phyloP scores from a whole-genome alignment of 2,888 invertebrate species.

The Agrochola circellaris region DNA sequence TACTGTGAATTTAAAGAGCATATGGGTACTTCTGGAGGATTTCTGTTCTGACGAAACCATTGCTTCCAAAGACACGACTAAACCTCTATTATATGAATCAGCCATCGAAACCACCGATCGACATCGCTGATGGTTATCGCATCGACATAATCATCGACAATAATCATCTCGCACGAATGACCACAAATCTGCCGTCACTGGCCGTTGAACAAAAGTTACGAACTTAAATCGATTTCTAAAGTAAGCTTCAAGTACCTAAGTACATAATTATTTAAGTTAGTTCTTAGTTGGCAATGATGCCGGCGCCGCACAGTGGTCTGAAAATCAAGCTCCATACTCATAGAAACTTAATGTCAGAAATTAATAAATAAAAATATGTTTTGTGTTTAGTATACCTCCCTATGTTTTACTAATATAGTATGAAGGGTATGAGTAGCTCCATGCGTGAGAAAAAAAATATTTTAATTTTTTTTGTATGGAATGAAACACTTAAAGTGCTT shows the following conservation, averaged over 20 bases:
- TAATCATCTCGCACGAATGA: conserved; percentile 43
- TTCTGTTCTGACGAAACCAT: not conserved
- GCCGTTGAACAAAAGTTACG: not conserved
- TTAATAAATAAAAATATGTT: too few relatives aligned
- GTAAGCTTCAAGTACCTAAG: not conserved
- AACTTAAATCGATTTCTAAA: conserved; percentile 24
- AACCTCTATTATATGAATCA: not conserved
- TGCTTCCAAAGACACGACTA: not conserved
- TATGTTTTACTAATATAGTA: too few relatives aligned
- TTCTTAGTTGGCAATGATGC: not conserved
- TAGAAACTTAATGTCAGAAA: too few relatives aligned
- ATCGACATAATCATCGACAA: conserved; percentile 23
- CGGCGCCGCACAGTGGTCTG: too few relatives aligned
- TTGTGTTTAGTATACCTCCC: too few relatives aligned
- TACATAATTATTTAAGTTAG: not conserved
- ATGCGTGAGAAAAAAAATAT: too few relatives aligned
- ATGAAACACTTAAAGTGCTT: too few relatives aligned
- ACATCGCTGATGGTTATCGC: conserved; percentile 1
- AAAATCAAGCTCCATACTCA: too few relatives aligned
- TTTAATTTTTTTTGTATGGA: too few relatives aligned
- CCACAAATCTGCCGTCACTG: conserved; percentile 3
- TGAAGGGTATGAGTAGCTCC: too few relatives aligned
- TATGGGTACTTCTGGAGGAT: too few relatives aligned
- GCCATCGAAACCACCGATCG: not conserved
- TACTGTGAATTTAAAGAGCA: too few relatives aligned